Conservation (phyloP, 2,797 vertebrate genomes). For the Tiaroga cobitis region DNA sequence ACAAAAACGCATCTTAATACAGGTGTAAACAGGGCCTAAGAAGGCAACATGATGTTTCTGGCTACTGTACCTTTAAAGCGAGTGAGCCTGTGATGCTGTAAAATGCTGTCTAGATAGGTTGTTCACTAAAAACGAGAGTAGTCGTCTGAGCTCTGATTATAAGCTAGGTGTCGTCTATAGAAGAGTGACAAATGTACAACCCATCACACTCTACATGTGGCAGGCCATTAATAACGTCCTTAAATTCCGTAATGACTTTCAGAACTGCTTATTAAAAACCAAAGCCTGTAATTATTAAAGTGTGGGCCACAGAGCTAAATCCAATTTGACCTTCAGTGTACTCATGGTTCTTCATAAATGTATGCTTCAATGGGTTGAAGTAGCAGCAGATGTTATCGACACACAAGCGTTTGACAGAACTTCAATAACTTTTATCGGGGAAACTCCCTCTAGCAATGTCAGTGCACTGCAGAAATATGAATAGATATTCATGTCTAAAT, state of each 20-base stretch:
- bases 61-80: neutral
- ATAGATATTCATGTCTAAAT: neutral
- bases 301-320: slow-evolving; percentile 41
- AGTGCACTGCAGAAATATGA: neutral
- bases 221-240: slow-evolving; percentile 1
- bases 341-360: slow-evolving; percentile 10
- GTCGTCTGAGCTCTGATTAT: neutral
- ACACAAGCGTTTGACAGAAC: slow-evolving; percentile 5
- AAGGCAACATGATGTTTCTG: neutral
- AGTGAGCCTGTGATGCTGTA: neutral
- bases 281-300: slow-evolving; percentile 49
- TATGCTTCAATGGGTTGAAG: slow-evolving; percentile 13
- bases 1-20: too few relatives aligned
- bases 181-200: slow-evolving; percentile 19
- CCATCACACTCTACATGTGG: neutral
- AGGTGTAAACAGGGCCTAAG: too few relatives aligned
- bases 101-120: neutral
- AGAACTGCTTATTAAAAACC: slow-evolving; percentile 50
- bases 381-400: slow-evolving; percentile 29
- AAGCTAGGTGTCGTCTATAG: neutral
- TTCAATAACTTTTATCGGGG: neutral
- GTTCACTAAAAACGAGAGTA: neutral
- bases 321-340: slow-evolving; percentile 40
- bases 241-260: slow-evolving; percentile 34
- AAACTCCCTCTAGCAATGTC: slow-evolving; percentile 26